These are phyloP conservation scores for Cuculus canorus DNA, from an alignment of 2,797 vertebrate genomes.

Conservation along the genomic window DNA sequence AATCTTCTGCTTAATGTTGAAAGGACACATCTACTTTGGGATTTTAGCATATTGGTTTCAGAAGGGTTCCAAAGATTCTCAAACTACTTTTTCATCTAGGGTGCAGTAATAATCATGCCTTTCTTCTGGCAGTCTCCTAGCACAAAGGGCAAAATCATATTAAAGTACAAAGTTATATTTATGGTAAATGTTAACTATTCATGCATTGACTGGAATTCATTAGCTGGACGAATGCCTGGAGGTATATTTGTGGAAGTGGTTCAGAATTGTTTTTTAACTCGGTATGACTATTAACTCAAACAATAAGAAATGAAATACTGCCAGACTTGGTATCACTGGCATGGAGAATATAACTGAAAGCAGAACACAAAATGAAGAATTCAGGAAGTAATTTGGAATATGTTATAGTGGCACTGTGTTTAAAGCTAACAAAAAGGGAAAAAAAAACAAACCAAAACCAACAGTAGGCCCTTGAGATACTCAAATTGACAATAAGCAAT, in stretches of 20 bases:
- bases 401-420: background rate
- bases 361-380: background rate
- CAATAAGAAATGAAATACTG: conserved; percentile 1
- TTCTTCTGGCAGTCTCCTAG: background rate
- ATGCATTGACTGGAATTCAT: conserved; percentile 21
- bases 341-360: background rate
- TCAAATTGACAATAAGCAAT: background rate
- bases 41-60: background rate
- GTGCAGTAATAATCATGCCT: background rate
- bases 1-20: background rate
- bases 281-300: background rate
- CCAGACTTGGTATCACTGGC: background rate
- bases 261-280: conserved; percentile 2
- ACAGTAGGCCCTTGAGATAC: background rate
- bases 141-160: background rate
- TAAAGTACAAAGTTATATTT: background rate
- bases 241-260: background rate
- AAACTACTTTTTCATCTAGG: background rate
- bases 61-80: background rate
- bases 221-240: conserved; percentile 1
- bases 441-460: background rate
- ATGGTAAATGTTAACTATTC: conserved; percentile 32
- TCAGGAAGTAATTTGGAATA: background rate
- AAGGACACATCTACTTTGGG: background rate
- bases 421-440: background rate